Evolutionary conservation across 2,888 invertebrate species (phyloP).

Genomic region (Clostera curtula): DNA sequence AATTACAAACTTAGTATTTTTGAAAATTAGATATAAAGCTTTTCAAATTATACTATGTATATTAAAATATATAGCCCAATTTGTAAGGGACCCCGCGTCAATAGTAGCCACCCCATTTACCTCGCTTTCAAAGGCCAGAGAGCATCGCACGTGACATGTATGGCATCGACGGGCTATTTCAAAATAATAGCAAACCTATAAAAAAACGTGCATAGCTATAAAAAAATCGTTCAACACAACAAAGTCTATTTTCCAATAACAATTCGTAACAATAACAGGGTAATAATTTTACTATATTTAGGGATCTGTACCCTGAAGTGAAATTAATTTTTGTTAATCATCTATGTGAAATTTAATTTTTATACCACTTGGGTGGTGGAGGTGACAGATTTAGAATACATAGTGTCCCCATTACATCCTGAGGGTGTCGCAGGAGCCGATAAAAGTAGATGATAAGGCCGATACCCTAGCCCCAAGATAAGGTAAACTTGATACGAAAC

Average conservation of each 20-base stretch:
- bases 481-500: no score
- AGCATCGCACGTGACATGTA: slow-evolving; percentile 59
- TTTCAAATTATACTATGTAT: not conserved
- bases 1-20: no score
- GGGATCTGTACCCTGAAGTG: no score
- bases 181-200: slow-evolving; percentile 52
- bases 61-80: slow-evolving; percentile 1
- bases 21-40: no score
- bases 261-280: slow-evolving; percentile 17
- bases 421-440: no score
- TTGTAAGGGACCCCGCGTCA: slow-evolving; percentile 22
- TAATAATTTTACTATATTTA: slow-evolving; percentile 48
- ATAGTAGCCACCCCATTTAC: slow-evolving; percentile 16
- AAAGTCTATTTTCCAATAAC: slow-evolving; percentile 21
- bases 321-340: no score
- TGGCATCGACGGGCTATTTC: slow-evolving; percentile 68
- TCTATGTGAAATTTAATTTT: no score
- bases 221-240: slow-evolving; percentile 17
- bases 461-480: no score
- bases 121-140: slow-evolving; percentile 31
- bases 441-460: no score
- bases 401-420: no score
- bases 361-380: no score
- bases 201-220: slow-evolving; percentile 27
- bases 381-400: no score